Percentiles rank a stretch among this genome's conserved stretches.
Evolutionary conservation across 2,888 invertebrate species (phyloP).

Genomic region (Tenthredo mesomela): DNA sequence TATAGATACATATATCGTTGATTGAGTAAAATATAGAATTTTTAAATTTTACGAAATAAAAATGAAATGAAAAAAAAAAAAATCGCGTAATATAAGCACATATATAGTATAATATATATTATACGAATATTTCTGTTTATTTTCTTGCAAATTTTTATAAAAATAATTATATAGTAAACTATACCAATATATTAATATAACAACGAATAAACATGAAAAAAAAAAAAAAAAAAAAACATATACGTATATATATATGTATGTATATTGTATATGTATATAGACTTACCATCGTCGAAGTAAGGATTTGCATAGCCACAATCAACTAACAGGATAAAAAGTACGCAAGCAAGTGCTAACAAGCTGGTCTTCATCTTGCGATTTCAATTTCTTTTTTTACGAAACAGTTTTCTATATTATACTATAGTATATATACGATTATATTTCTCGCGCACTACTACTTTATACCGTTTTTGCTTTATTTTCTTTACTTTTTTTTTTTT

Average conservation of each 20-base stretch:
- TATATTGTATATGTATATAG: too few relatives aligned
- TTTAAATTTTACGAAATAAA: too few relatives aligned
- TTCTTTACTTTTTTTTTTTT: neutral
- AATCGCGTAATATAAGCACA: too few relatives aligned
- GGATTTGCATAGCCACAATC: constrained; percentile 67
- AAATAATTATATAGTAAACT: too few relatives aligned
- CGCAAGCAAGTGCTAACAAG: constrained; percentile 67
- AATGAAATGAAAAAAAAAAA: too few relatives aligned
- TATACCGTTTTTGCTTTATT: neutral
- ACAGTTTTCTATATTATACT: neutral
- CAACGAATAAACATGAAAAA: neutral
- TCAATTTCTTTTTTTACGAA: neutral
- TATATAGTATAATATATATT: too few relatives aligned
- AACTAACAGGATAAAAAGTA: constrained; percentile 65
- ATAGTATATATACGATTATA: neutral
- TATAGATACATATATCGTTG: too few relatives aligned
- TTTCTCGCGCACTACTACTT: neutral
- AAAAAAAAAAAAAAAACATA: too few relatives aligned
- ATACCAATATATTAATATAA: too few relatives aligned
- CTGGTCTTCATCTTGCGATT: constrained; percentile 66
- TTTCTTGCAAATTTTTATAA: too few relatives aligned
- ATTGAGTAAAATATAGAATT: too few relatives aligned
- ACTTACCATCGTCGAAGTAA: constrained; percentile 74
- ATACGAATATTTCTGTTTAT: too few relatives aligned
- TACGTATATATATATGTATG: neutral